Evolutionary conservation across 2,113 vertebrate species (phyloP).

Genomic region (Melanostigma gelatinosum): DNA sequence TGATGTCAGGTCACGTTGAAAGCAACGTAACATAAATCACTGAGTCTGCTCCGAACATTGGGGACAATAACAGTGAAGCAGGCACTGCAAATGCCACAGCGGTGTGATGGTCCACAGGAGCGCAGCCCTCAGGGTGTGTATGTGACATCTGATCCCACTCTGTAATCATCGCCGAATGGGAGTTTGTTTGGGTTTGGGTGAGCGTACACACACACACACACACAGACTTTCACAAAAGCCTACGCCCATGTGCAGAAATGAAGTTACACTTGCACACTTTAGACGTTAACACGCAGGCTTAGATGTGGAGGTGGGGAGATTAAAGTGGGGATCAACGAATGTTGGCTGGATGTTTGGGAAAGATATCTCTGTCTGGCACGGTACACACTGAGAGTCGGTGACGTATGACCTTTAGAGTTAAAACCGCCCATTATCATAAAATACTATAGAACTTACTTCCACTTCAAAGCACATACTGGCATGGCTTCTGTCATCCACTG

Average conservation of each 20-base stretch:
- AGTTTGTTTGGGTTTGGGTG: slow-evolving; percentile 63
- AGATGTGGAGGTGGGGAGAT: slow-evolving; percentile 49
- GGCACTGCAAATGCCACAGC: slow-evolving; percentile 60
- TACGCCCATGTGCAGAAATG: slow-evolving; percentile 50
- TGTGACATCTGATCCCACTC: slow-evolving; percentile 54
- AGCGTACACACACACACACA: not conserved
- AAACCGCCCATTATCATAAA: slow-evolving; percentile 42
- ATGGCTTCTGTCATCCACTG: slow-evolving; percentile 34
- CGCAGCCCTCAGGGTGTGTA: slow-evolving; percentile 52
- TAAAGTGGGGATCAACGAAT: slow-evolving; percentile 40
- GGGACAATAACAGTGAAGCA: slow-evolving; percentile 59
- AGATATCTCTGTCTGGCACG: slow-evolving; percentile 45
- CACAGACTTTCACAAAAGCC: slow-evolving; percentile 42
- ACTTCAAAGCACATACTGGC: slow-evolving; percentile 15
- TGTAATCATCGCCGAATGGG: slow-evolving; percentile 65
- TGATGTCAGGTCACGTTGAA: slow-evolving; percentile 58
- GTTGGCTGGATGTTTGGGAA: slow-evolving; percentile 67
- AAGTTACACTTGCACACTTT: slow-evolving; percentile 33
- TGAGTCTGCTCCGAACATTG: slow-evolving; percentile 51
- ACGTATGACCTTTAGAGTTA: slow-evolving; percentile 23
- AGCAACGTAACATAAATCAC: slow-evolving; percentile 47
- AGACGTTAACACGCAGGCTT: slow-evolving; percentile 13
- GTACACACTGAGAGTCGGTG: slow-evolving; percentile 4
- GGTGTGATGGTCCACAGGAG: slow-evolving; percentile 77
- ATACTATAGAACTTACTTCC: slow-evolving; percentile 29